Evolutionary conservation across 2,888 invertebrate species (phyloP).

Genomic region (Trichogramma dendrolimi): DNA sequence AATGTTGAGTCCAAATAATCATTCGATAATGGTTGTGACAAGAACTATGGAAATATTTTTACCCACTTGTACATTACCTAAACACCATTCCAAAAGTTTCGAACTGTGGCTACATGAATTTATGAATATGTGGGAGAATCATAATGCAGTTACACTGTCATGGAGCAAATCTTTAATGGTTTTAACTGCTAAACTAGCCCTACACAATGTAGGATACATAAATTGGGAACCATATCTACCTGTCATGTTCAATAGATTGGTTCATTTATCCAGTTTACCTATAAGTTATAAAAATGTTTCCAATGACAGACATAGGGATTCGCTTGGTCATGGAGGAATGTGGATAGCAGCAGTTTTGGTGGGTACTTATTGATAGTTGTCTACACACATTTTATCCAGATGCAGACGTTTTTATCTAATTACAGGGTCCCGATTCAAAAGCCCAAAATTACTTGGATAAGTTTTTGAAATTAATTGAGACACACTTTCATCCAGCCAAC

Average conservation of each 20-base stretch:
- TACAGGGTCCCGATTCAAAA: constrained; percentile 64
- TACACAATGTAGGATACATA: constrained; percentile 73
- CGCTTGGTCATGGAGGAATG: constrained; percentile 49
- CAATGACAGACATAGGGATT: constrained; percentile 58
- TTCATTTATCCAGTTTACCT: constrained; percentile 73
- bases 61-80: constrained; percentile 66
- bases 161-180: constrained; percentile 69
- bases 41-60: constrained; percentile 71
- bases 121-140: constrained; percentile 73
- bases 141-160: constrained; percentile 63
- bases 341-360: constrained; percentile 60
- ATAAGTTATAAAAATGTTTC: constrained; percentile 67
- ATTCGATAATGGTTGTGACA: constrained; percentile 54
- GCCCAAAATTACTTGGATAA: constrained; percentile 71
- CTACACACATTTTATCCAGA: constrained; percentile 2
- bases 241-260: constrained; percentile 68
- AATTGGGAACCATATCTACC: constrained; percentile 85
- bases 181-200: constrained; percentile 70
- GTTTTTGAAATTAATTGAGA: constrained; percentile 77
- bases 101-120: constrained; percentile 77
- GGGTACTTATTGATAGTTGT: constrained; percentile 30
- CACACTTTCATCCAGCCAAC: constrained; percentile 88
- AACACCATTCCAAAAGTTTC: constrained; percentile 63
- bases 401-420: constrained; percentile 28
- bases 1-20: constrained; percentile 69